Percentiles rank a stretch among this genome's conserved stretches.
Evolutionary conservation across 2,888 invertebrate genomes (phyloP).

Genomic region (Rambutsinella grinnellia): DNA sequence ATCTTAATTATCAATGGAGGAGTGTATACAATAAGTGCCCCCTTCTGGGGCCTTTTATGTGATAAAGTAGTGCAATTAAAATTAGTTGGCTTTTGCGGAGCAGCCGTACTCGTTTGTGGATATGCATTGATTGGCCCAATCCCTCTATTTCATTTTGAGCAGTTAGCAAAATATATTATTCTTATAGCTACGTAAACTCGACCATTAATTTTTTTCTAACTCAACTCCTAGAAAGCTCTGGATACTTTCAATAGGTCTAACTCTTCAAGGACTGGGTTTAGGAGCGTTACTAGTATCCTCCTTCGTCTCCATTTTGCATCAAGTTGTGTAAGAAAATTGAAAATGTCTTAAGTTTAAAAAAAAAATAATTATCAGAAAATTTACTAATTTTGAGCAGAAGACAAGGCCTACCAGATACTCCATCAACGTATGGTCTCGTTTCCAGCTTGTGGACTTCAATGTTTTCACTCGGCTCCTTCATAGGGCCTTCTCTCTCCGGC

Average conservation of each 20-base stretch:
- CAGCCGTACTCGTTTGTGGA: constrained; percentile 76
- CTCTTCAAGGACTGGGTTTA: constrained; percentile 86
- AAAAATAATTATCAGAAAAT: neutral
- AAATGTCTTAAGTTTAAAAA: no score
- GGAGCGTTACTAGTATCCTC: constrained; percentile 89
- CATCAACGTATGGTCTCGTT: constrained; percentile 89
- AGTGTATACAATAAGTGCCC: constrained; percentile 79
- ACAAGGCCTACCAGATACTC: constrained; percentile 83
- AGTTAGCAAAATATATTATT: constrained; percentile 69
- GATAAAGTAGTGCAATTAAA: constrained; percentile 80
- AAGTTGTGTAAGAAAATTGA: constrained; percentile 77
- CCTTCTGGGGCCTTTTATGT: constrained; percentile 84
- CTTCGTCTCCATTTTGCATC: constrained; percentile 85
- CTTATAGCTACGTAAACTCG: neutral
- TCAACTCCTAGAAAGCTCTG: constrained; percentile 74
- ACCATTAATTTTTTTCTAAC: neutral
- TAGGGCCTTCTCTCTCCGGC: constrained; percentile 74
- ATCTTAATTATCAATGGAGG: constrained; percentile 90
- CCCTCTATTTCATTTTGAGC: constrained; percentile 78
- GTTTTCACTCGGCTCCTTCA: constrained; percentile 88
- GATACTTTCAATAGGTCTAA: constrained; percentile 78
- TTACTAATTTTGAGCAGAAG: constrained; percentile 71
- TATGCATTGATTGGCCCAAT: constrained; percentile 85
- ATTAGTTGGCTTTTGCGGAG: constrained; percentile 78
- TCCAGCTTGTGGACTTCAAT: constrained; percentile 92